Evolutionary conservation across 2,113 vertebrate genomes (phyloP), one percentile per base, ranked within the genome.

Genomic region (Urocitellus parryii): DNA sequence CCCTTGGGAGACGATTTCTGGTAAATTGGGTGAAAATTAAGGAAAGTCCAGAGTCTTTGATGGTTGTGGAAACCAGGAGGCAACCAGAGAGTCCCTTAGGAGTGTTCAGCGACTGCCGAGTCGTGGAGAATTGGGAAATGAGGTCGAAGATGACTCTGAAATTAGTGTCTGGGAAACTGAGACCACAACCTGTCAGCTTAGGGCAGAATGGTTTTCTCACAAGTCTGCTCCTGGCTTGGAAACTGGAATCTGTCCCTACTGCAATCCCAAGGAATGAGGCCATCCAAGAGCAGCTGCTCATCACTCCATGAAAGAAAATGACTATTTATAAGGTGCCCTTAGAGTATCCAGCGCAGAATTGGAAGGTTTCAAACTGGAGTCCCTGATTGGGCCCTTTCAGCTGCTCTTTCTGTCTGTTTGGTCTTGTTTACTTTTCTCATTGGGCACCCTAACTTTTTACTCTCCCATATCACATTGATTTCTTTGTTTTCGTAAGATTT

Each of bases 401-500:
- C 78, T n/a, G 42, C 34, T 56, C 34, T 27, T 42, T 63, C 10
- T 12, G 79, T 27, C 24, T 56, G 67, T 58, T 67, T 96, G 91
- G 7, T 85, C 72, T 79, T 27, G 4, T 61, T 17, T 63, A 4
- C 58, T 82, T 88, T 39, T 76, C 24, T 91, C 72, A 16, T 22
- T 72, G 74, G 4, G 8, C 24, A 37, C 82, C 22, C 9, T 87
- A 70, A 77, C 45, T 90, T 27, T 82, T 76, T 14, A 72, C 48
- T 39, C 61, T 76, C 53, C 25, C 5, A 10, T 81, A 51, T 93
- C 27, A 76, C 8, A 76, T 76, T 86, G n/a, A 12, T 18, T 61
- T 84, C 20, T 76, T 80, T 94, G n/a, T 88, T 90, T 94, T 76
- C 32, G 34, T 29, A 82, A 13, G 45, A 53, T 37, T 61, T 96